These are phyloP conservation scores for Emmelina monodactyla DNA, from an alignment of 2,888 invertebrate genomes.

Conservation along the genomic window DNA sequence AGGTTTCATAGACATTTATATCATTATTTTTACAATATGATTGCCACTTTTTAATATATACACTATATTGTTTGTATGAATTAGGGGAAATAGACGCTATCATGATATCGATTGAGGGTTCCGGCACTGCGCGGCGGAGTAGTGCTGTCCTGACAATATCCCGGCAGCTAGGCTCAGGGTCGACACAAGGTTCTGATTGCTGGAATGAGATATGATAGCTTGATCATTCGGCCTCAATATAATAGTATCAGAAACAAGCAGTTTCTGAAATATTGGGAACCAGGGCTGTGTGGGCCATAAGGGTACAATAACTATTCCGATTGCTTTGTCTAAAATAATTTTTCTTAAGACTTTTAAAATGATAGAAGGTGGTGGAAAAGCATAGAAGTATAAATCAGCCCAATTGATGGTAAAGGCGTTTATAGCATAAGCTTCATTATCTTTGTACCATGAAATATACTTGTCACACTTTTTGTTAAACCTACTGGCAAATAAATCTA, in stretches of 20 bases:
- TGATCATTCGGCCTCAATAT: background rate
- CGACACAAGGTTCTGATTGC: conserved; percentile 6
- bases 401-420: no score
- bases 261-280: background rate
- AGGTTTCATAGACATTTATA: background rate
- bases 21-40: background rate
- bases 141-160: conserved; percentile 10
- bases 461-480: no score
- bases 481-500: conserved; percentile 1
- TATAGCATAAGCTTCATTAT: no score
- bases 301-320: background rate
- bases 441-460: no score
- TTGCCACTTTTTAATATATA: background rate
- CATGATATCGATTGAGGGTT: conserved; percentile 8
- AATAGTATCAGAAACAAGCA: background rate
- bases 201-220: conserved; percentile 7
- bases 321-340: background rate
- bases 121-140: conserved; percentile 3
- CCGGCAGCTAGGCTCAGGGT: conserved; percentile 8
- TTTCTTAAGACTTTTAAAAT: no score
- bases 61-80: conserved; percentile 3
- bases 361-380: no score
- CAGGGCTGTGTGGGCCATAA: background rate
- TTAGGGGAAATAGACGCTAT: conserved; percentile 4
- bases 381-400: no score